Base-by-base conservation (phyloP, 2,113 vertebrate species). In the Tragelaphus scriptus region DNA sequence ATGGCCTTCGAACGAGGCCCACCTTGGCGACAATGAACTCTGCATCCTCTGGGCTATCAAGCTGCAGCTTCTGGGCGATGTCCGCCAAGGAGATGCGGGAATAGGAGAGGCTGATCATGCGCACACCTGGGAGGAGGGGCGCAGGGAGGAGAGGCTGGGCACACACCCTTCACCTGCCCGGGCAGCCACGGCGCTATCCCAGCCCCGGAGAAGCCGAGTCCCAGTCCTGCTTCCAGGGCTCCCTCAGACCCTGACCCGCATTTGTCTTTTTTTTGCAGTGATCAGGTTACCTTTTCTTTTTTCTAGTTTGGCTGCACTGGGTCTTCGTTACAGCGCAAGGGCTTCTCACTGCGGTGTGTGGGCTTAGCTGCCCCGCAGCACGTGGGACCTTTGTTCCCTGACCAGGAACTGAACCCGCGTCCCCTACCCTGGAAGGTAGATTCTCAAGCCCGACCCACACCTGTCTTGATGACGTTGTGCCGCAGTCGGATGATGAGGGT, bases 1-100 rank as follows among this genome's bases (percentile, higher is more conserved):
- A 6, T 3, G 8, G 63, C 12, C 23, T 81, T 75, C 2, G 7
- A 58, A 3, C 61, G 44, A 53, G 91, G 36, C 95, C 92, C 98
- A 99, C 99, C 99, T 99, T 99, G 98, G 99, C 99, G 0, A 99
- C 99, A 0, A 99, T 99, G 98, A 99, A 99, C 98, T 99, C 99
- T 0, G 99, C 99, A 0, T 99, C 99, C 98, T 99, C 99, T 0
- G 99, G 99, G 40, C 99, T 99, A 98, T 99, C 99, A 82, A 99
- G 99, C 99, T 99, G 99, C 97, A 99, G 99, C 96, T 99, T 99
- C 98, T 99, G 99, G 90, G 99, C 99, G 0, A 99, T 99, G 98
- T 99, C 99, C 0, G 99, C 99, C 99, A 99, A 98, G 63, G 99
- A 99, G 98, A 99, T 99, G 8, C 99, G 99, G 0, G 99, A 99